Percentiles rank a stretch among this genome's conserved stretches.
These are phyloP conservation scores for Polietes domitor DNA, from an alignment of 2,888 invertebrate species.

Conservation along the genomic window DNA sequence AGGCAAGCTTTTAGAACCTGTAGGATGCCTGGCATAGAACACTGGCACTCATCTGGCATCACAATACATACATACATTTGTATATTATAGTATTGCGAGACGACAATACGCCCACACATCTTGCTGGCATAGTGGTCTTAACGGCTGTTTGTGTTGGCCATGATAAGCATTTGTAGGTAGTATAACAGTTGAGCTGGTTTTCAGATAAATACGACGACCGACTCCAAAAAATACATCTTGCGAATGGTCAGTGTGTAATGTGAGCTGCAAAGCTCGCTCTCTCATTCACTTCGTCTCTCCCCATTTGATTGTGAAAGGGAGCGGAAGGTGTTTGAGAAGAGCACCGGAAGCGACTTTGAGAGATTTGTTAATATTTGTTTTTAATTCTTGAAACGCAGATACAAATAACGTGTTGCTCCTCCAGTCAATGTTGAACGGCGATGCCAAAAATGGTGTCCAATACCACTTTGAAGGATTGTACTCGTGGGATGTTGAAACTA, in stretches of 20 bases:
- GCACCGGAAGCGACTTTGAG: no score
- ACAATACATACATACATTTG: background rate
- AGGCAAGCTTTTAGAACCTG: constrained; percentile 23
- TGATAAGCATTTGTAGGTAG: constrained; percentile 5
- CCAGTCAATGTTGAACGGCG: background rate
- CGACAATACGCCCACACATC: constrained; percentile 54
- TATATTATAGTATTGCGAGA: background rate
- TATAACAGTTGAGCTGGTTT: constrained; percentile 51
- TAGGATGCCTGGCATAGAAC: constrained; percentile 20
- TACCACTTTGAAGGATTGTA: background rate
- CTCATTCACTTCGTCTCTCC: background rate
- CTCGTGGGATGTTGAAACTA: background rate
- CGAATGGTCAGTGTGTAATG: constrained; percentile 43
- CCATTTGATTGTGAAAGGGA: background rate
- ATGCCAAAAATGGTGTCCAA: background rate
- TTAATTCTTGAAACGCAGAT: constrained; percentile 51
- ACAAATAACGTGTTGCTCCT: constrained; percentile 66
- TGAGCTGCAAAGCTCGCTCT: constrained; percentile 39
- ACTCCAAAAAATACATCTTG: constrained; percentile 24
- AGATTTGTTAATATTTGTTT: constrained; percentile 29
- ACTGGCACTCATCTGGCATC: background rate
- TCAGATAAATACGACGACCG: constrained; percentile 32
- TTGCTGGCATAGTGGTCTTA: background rate
- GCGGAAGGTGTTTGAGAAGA: constrained; percentile 13
- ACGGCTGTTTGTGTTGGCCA: background rate